Percentiles rank a stretch among this genome's conserved stretches.
Evolutionary conservation across 1,140 invertebrate species (phyloP).

Genomic region (Cotesia typhae): DNA sequence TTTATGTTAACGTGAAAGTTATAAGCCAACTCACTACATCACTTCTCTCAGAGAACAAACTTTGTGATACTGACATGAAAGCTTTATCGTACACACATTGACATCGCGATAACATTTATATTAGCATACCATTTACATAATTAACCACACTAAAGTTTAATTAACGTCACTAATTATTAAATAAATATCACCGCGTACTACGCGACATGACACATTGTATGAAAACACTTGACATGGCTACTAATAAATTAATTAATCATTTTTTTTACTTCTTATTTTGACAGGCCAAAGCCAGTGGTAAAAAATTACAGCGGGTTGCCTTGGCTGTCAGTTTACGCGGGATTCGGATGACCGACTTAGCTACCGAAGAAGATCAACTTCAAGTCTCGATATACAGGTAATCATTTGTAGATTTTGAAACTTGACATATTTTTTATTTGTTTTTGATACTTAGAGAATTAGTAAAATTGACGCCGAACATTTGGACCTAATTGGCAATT

Average conservation of each 20-base stretch:
- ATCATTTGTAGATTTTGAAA: background rate
- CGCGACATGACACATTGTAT: background rate
- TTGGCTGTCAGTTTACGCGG: slow-evolving; percentile 78
- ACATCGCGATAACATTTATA: too few species aligned
- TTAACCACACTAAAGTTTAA: too few species aligned
- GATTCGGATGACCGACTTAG: slow-evolving; percentile 76
- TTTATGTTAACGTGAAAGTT: too few species aligned
- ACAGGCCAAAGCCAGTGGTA: slow-evolving; percentile 73
- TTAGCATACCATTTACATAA: too few species aligned
- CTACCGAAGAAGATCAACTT: slow-evolving; percentile 75
- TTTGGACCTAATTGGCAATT: too few species aligned
- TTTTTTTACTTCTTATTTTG: slow-evolving; percentile 38
- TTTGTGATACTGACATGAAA: too few species aligned
- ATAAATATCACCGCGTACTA: background rate
- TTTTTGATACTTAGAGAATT: too few species aligned
- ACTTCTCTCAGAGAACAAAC: too few species aligned
- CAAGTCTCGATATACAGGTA: slow-evolving; percentile 87
- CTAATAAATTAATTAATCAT: slow-evolving; percentile 20
- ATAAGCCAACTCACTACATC: too few species aligned
- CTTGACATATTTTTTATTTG: background rate
- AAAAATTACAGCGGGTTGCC: slow-evolving; percentile 77
- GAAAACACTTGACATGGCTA: background rate
- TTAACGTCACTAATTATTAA: too few species aligned
- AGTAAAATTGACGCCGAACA: too few species aligned
- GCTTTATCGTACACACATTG: too few species aligned